Evolutionary conservation across 1,140 invertebrate species (phyloP).

Genomic region (Zaprionus kolodkinae): DNA sequence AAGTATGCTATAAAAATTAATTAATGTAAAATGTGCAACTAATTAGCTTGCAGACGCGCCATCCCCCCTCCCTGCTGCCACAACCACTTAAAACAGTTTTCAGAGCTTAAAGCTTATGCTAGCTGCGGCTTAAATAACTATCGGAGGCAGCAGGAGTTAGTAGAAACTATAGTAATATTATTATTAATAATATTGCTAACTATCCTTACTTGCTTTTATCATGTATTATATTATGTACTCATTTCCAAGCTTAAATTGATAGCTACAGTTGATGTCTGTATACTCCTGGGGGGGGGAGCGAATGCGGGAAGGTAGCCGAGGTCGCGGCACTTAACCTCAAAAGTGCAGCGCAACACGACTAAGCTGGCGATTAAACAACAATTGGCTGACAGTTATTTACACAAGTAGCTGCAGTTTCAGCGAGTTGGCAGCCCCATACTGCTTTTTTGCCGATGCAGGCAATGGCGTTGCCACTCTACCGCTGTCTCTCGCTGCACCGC

Average conservation of each 20-base stretch:
- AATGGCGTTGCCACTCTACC: no score
- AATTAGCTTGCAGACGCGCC: slow-evolving; percentile 56
- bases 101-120: slow-evolving; percentile 9
- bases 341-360: slow-evolving; percentile 54
- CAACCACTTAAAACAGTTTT: no score
- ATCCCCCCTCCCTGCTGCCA: no score
- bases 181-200: not conserved
- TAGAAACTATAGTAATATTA: not conserved
- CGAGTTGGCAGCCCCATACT: not conserved
- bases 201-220: no score
- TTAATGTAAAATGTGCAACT: slow-evolving; percentile 82
- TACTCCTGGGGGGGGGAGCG: not conserved
- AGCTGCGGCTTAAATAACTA: not conserved
- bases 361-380: slow-evolving; percentile 82
- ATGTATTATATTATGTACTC: no score
- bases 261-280: no score
- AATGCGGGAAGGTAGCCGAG: not conserved
- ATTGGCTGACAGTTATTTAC: slow-evolving; percentile 83
- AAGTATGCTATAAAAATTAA: slow-evolving; percentile 74
- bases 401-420: slow-evolving; percentile 63
- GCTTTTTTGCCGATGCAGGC: no score
- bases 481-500: not conserved
- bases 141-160: not conserved
- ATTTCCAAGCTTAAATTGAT: no score
- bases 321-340: slow-evolving; percentile 65